Base-by-base conservation (phyloP, 2,113 vertebrate species). In the Tretioscincus oriximinensis region DNA sequence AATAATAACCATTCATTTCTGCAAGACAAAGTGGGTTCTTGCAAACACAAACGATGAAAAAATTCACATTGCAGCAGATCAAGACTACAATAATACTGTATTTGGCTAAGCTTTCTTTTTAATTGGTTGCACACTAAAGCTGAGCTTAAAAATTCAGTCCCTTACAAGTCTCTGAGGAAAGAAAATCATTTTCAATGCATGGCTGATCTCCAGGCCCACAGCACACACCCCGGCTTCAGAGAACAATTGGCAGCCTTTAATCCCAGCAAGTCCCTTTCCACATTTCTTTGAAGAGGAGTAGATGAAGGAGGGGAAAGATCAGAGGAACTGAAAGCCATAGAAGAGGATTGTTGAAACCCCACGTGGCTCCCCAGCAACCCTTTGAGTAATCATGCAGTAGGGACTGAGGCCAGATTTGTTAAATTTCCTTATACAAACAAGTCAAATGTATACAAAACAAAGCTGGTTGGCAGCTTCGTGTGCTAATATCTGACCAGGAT, bases 321-420 rank as follows among this genome's bases (percentile, higher is more conserved):
- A 81, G 31, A 81, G 65, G 51, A 67, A 29, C 73, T 47, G 31
- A 75, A 76, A 76, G 73, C 51, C 64, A 47, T 54, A 68, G 80
- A 67, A 75, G 72, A 69, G n/a, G 80, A 76, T 69, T 75, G 73
- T 81, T 68, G 18, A 45, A 81, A 29, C n/a, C 65, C 51, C 64
- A 1, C 22, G 35, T 45, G 51, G 11, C 21, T 69, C 51, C 69
- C 64, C 29, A 18, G 35, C 51, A 69, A 35, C 49, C 31, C 65
- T 76, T 76, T 69, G 51, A 61, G 26, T 26, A 61, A 69, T 45
- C 45, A 54, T 9, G 31, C 51, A 47, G 12, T 47, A 26, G 49
- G 65, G 64, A 76, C 47, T 29, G 51, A 76, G 51, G 51, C 65
- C 31, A 68, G 51, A 60, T 45, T 75, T 64, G 66, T 72, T 54